Base-by-base conservation (phyloP, 2,113 vertebrate genomes). In the Syngnathus typhle region DNA sequence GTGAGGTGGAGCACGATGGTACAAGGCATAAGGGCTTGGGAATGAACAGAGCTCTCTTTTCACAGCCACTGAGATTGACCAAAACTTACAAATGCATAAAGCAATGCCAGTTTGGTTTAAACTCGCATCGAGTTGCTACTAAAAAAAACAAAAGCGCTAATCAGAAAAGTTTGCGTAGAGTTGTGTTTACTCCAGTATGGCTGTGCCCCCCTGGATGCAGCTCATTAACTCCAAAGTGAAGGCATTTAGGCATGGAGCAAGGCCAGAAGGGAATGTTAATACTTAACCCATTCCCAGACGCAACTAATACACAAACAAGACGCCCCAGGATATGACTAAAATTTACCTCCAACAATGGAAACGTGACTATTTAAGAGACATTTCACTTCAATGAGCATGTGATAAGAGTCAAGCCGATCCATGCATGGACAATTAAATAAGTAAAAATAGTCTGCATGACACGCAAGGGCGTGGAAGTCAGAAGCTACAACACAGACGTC, bases 151-250 rank as follows among this genome's bases (percentile, higher is more conserved):
- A 55, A 8, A 27, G 58, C 27, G 27, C 43, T 32, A 12, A 51
- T 47, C 36, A 36, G 21, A 2, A 6, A 62, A 10, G 55, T 58
- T 32, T 32, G 54, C 5, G 13, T 15, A 7, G 6, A 36, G 16
- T 36, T 59, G 32, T 8, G 18, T 68, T 9, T 13, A 5, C 6
- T 10, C 4, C 56, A 70, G 18, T 38, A n/a, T 27, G 61, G 69
- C 58, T 12, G 64, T 67, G 77, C 76, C 70, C 36, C 66, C 65
- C 41, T 69, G 13, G 83, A 71, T 80, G 60, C 79, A 77, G 73
- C 69, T 77, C 85, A 87, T 85, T 84, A 75, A 72, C 81, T 80
- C 72, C 74, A 65, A 86, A 86, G 64, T 82, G 68, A 72, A 63
- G 70, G 41, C 68, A 69, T 85, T 89, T 82, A 82, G 81, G 67